These are phyloP conservation scores for Cosmia trapezina DNA, from an alignment of 2,888 invertebrate species.

Conservation along the genomic window DNA sequence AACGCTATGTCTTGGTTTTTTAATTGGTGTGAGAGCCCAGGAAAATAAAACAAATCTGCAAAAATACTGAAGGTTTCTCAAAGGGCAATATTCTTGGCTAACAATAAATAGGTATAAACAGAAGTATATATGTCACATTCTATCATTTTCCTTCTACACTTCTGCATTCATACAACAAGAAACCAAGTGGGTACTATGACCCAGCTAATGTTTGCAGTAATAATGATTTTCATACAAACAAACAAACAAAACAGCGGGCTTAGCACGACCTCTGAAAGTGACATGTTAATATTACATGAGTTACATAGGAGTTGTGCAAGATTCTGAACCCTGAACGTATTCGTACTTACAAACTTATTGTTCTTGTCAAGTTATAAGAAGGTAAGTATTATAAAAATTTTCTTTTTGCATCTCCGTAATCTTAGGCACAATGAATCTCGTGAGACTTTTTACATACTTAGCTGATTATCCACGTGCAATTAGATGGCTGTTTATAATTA, in stretches of 20 bases:
- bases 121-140: not conserved
- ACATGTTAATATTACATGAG: constrained; percentile 50
- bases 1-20: too few relatives aligned
- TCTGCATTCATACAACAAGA: constrained; percentile 10
- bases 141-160: not conserved
- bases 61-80: not conserved
- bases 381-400: constrained; percentile 32
- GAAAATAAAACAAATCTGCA: not conserved
- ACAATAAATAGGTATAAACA: not conserved
- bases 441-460: constrained; percentile 56
- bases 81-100: not conserved
- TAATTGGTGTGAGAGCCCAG: too few relatives aligned
- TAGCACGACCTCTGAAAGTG: constrained; percentile 31
- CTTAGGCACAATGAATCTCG: constrained; percentile 59
- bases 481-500: constrained; percentile 53
- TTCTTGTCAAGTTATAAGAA: constrained; percentile 11
- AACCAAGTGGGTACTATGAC: constrained; percentile 16
- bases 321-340: constrained; percentile 21
- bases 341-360: constrained; percentile 30
- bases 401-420: constrained; percentile 44
- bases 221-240: constrained; percentile 55
- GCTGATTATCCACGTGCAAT: constrained; percentile 47
- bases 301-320: constrained; percentile 16
- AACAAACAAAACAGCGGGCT: constrained; percentile 49
- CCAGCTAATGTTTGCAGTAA: constrained; percentile 39